Evolutionary conservation across 2,888 invertebrate genomes (phyloP).

Genomic region (Eristalis tenax): DNA sequence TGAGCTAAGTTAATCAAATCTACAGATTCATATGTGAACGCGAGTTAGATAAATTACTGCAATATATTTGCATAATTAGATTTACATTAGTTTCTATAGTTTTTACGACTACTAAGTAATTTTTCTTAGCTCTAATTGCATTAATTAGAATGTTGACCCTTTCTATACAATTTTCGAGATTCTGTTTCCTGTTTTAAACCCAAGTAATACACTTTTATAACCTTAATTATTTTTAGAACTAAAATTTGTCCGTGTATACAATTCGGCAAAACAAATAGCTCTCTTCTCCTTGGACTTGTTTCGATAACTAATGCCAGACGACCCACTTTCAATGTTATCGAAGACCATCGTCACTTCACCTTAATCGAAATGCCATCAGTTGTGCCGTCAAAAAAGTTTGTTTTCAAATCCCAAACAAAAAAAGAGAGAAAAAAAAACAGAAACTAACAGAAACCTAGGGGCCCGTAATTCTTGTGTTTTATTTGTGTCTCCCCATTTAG

Average conservation of each 20-base stretch:
- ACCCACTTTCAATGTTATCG: conserved; percentile 29
- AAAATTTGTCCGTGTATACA: no score
- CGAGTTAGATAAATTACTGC: no score
- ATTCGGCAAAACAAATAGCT: no score
- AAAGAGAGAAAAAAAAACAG: conserved; percentile 23
- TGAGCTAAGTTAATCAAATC: neutral
- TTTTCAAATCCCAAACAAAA: conserved; percentile 61
- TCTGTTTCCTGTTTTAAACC: no score
- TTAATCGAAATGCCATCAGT: conserved; percentile 39
- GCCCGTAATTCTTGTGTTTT: conserved; percentile 19
- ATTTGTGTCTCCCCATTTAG: conserved; percentile 4
- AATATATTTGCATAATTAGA: no score
- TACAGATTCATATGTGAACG: neutral
- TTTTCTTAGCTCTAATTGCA: no score
- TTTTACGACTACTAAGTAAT: no score
- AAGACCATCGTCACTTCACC: conserved; percentile 14
- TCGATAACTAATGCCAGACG: neutral
- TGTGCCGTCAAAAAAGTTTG: conserved; percentile 57
- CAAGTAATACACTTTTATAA: no score
- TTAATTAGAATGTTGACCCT: no score
- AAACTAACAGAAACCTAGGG: conserved; percentile 56
- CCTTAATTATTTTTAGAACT: no score
- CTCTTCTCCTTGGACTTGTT: neutral
- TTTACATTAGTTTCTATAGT: no score
- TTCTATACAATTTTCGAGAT: no score